Conservation (phyloP, 92 coral and sea anemone genomes). For the Bergia sp. region DNA sequence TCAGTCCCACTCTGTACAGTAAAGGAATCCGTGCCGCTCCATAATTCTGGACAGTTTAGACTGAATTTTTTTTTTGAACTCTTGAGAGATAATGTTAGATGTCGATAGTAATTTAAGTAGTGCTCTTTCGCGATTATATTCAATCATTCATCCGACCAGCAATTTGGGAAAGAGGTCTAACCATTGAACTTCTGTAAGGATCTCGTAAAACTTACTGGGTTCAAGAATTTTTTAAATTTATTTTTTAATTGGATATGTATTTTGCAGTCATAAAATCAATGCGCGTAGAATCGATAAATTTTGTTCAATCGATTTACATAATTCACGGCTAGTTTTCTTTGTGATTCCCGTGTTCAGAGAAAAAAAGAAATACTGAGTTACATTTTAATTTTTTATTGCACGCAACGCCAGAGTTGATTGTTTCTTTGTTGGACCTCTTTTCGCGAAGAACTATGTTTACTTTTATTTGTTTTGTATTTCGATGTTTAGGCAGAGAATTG, state of each 20-base stretch:
- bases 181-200: neutral
- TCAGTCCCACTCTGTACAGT: constrained; percentile 60
- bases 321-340: neutral
- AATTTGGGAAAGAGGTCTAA: constrained; percentile 2
- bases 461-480: neutral
- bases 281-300: neutral
- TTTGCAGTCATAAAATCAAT: too few relatives aligned
- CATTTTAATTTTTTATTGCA: neutral
- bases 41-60: constrained; percentile 33
- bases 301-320: neutral
- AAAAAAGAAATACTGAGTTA: too few relatives aligned
- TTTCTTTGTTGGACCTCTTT: constrained; percentile 15
- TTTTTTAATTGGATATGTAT: neutral
- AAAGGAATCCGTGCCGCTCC: constrained; percentile 54
- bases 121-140: neutral
- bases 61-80: neutral
- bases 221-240: neutral
- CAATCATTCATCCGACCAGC: constrained; percentile 34
- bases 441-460: neutral
- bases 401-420: neutral
- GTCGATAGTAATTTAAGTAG: constrained; percentile 30
- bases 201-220: neutral
- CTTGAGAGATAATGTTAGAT: neutral
- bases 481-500: constrained; percentile 13
- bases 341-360: neutral